Percentiles rank a stretch among this genome's conserved stretches.
Conservation (phyloP, 2,797 vertebrate genomes). For the Lagocephalus sceleratus region DNA sequence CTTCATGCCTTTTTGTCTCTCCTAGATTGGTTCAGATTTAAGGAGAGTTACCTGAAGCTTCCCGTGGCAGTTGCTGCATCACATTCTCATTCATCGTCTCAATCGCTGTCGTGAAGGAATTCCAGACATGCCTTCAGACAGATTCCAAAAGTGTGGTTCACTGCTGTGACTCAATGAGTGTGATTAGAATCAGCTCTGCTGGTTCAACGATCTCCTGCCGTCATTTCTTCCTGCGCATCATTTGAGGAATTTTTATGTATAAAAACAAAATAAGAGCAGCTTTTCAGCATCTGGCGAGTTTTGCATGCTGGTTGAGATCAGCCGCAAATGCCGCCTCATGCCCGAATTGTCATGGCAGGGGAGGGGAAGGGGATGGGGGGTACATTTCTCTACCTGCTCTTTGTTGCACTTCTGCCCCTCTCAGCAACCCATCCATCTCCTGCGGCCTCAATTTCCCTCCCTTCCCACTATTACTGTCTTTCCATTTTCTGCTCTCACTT, state of each 20-base stretch:
- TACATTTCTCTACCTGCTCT: background rate
- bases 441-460: conserved; percentile 10
- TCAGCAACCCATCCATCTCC: conserved; percentile 21
- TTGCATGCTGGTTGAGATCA: too few species aligned
- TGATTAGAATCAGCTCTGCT: too few species aligned
- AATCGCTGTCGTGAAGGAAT: conserved; percentile 7
- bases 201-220: too few species aligned
- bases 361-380: background rate
- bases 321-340: background rate
- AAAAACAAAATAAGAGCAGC: too few species aligned
- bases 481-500: background rate
- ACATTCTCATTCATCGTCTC: conserved; percentile 25
- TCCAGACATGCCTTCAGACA: conserved; percentile 30
- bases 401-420: conserved; percentile 3
- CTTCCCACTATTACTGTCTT: conserved; percentile 11
- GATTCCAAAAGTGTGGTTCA: conserved; percentile 28
- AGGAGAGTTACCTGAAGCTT: conserved; percentile 41
- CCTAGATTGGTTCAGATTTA: conserved; percentile 32
- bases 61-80: conserved; percentile 22
- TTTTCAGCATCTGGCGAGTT: too few species aligned
- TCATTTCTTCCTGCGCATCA: too few species aligned
- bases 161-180: conserved; percentile 6
- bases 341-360: background rate
- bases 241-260: too few species aligned
- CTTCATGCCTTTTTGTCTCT: conserved; percentile 13